Evolutionary conservation across 2,888 invertebrate species (phyloP), one percentile per base, ranked within the genome.

Genomic region (Apoderus coryli): DNA sequence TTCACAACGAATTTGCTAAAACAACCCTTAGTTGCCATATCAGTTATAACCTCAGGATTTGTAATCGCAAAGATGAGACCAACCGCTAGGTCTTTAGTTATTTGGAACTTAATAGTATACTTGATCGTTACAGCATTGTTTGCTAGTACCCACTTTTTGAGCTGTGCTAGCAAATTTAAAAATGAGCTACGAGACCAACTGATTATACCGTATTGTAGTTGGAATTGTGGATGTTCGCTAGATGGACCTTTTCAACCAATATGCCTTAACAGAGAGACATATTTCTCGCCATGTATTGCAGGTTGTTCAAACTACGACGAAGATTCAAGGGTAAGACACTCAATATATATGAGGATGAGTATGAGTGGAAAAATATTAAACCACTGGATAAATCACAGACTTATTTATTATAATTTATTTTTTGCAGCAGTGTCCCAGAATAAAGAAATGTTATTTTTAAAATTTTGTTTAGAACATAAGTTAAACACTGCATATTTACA

Each of bases 241-340:
- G 56, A 59, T 13, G 53, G 59, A 26, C 50, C 54, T 11, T 78
- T 75, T 44, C 62, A 66, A 32, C 78, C 78, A 0, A 64, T 78
- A 14, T 78, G 76, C 44, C 63, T 69, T 2, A 59, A 58, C 35
- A 64, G 63, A 35, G 53, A 60, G 4, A 73, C 72, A 0, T 79
- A 67, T 49, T 80, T 72, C 48, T 76, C 74, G 1, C 75, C 80
- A 1, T 81, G 81, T 51, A 69, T 72, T 44, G 80, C 80, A 3
- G 80, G 80, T 2, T 81, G 80, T 48, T 54, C 52, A 4, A 42
- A 31, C 4, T 43, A 46, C 3, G 47, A 58, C 26, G 43, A 55
- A 2, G 42, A 49, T n/a, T 52, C 61, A n/a, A 62, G 63, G 35
- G 59, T 54, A 40, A 40, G 60, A 2, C 55, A 46, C 51, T 54